Percentiles rank a stretch among this genome's conserved stretches.
Conservation (phyloP, 2,113 vertebrate genomes). For the Pelodiscus sinensis region DNA sequence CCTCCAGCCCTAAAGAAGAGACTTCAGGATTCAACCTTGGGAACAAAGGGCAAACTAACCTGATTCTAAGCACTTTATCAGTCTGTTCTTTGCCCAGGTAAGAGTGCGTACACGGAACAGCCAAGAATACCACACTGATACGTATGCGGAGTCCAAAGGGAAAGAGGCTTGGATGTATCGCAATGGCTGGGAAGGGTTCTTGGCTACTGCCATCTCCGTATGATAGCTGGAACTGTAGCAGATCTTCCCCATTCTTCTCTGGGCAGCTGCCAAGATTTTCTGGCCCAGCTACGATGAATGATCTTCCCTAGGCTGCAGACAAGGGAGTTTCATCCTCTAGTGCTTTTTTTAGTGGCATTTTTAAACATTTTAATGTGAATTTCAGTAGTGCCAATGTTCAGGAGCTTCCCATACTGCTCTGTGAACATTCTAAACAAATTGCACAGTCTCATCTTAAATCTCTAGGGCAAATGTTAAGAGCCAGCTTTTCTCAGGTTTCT, state of each 20-base stretch:
- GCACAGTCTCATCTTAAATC: neutral
- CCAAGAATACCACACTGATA: neutral
- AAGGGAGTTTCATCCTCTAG: neutral
- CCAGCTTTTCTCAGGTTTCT: neutral
- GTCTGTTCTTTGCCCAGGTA: neutral
- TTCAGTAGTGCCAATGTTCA: rapidly evolving
- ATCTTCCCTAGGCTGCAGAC: conserved; percentile 5
- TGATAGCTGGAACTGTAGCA: neutral
- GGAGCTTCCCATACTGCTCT: neutral
- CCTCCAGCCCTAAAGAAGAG: neutral
- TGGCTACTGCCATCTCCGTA: neutral
- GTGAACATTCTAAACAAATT: neutral
- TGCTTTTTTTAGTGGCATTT: neutral
- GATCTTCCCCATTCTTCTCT: neutral
- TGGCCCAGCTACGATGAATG: neutral
- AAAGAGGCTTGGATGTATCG: neutral
- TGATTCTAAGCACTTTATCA: conserved; percentile 54
- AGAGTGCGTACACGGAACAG: rapidly evolving
- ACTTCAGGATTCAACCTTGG: rapidly evolving
- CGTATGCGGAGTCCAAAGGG: neutral
- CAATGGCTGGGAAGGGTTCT: neutral
- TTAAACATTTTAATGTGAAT: neutral
- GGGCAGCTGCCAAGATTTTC: conserved; percentile 29
- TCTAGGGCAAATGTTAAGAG: neutral
- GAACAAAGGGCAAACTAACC: conserved; percentile 1